Base-by-base conservation (phyloP, 2,113 vertebrate species). In the Gila orcuttii region DNA sequence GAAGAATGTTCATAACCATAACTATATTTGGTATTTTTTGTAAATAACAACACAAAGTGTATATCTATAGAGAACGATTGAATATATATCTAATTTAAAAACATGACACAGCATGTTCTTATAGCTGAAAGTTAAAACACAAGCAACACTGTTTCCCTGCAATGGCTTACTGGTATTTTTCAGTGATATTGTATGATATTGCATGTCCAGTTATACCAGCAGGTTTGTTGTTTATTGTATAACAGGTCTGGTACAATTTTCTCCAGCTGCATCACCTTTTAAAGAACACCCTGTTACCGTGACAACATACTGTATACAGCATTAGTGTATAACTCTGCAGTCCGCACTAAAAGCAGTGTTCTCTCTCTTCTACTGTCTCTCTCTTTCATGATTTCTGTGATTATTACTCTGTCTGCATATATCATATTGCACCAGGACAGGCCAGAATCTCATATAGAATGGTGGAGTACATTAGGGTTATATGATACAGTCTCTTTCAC, bases 401-500 rank as follows among this genome's bases (percentile, higher is more conserved):
- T 64, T 28, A 64, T 31, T 80, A 11, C 1, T 45, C 59, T 47
- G 15, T 45, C 59, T 47, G 15, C n/a, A 31, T 45, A 25, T 45
- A 64, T 66, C 59, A 66, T 60, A 81, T 81, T 66, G 15, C 79
- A 64, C 59, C 59, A 81, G 17, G 64, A 66, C 39, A 10, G 39
- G 2, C 39, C n/a, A 64, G 45, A 81, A 25, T 25, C 59, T 64
- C 57, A 62, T 79, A 57, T 42, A 42, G 23, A 79, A 62, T 78
- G 19, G 2, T 36, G 50, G 28, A 79, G 52, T 79, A 55, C 76
- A 79, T 79, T 79, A 75, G 13, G 3, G 31, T 79, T 36, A 59
- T 59, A 39, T 59, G 52, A 79, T 79, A 79, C 7, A 23, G 28
- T 36, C 52, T 79, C 52, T 79, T 59, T 79, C 52, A 39, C 52